Evolutionary conservation across 2,888 invertebrate species (phyloP).

Genomic region (Aproaerema taeniolella): DNA sequence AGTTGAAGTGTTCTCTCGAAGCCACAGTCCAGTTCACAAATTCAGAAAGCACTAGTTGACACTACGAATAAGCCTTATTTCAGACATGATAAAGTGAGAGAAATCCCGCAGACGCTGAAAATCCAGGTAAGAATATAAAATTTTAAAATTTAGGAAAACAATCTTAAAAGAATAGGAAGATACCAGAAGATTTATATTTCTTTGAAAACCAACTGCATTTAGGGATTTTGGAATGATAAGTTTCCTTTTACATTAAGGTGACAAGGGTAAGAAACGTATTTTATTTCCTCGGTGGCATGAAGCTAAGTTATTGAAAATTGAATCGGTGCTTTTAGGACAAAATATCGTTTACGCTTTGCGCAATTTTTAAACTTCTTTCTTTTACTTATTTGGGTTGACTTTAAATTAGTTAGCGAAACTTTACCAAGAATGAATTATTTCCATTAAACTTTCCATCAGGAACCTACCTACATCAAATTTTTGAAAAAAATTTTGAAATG

Average conservation of each 20-base stretch:
- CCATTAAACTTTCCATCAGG: too few species aligned
- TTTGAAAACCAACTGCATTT: background rate
- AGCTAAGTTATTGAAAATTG: too few species aligned
- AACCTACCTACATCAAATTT: too few species aligned
- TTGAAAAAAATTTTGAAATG: too few species aligned
- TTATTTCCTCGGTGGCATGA: too few species aligned
- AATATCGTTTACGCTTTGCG: too few species aligned
- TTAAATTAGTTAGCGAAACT: too few species aligned
- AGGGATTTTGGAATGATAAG: background rate
- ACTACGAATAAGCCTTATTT: constrained; percentile 10
- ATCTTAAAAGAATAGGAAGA: background rate
- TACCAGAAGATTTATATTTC: constrained; percentile 11
- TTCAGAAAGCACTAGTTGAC: constrained; percentile 5
- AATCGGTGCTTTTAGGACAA: too few species aligned
- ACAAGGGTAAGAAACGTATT: background rate
- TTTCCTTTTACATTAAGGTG: background rate
- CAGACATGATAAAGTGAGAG: constrained; percentile 12
- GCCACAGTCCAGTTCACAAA: constrained; percentile 11
- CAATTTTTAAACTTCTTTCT: too few species aligned
- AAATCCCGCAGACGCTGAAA: constrained; percentile 6
- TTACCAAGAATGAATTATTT: too few species aligned
- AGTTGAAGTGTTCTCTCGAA: too few species aligned
- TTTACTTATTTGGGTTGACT: too few species aligned
- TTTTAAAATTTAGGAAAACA: constrained; percentile 12
- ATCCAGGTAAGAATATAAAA: constrained; percentile 6